phyloP scores from a whole-genome alignment of 2,888 invertebrate genomes.

The Oscheius sp. region DNA sequence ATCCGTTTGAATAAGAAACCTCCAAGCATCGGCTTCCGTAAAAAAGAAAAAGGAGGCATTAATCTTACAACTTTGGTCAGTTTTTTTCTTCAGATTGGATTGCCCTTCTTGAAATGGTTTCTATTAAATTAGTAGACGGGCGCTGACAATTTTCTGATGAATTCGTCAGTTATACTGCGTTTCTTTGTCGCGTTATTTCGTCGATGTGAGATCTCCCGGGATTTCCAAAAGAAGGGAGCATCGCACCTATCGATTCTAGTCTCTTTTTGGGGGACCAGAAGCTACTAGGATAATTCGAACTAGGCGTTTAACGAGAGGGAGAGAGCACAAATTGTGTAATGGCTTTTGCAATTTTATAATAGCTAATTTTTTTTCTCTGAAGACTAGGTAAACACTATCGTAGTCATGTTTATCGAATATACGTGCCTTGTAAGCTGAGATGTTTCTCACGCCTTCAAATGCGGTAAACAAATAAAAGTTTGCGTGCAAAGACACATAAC shows the following conservation, averaged over 20 bases:
- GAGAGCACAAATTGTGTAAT: neutral
- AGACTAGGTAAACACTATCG: neutral
- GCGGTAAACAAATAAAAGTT: neutral
- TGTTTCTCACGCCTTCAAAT: neutral
- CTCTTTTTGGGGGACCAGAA: neutral
- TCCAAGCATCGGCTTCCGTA: slow-evolving; percentile 92
- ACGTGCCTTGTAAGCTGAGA: neutral
- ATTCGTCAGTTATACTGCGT: neutral
- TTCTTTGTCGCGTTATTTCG: neutral
- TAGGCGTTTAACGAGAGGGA: neutral
- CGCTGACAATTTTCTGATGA: neutral
- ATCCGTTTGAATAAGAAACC: slow-evolving; percentile 91
- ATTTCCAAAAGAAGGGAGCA: slow-evolving; percentile 5
- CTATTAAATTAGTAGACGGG: no score
- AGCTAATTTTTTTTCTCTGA: neutral
- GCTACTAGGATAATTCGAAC: neutral
- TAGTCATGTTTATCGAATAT: no score
- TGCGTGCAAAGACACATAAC: neutral
- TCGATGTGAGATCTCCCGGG: slow-evolving; percentile 3
- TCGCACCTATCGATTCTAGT: slow-evolving; percentile 20
- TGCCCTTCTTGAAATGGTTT: no score
- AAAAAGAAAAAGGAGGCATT: slow-evolving; percentile 98
- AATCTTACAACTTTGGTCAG: slow-evolving; percentile 89
- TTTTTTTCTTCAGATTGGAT: slow-evolving; percentile 22
- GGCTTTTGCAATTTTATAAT: neutral